These are phyloP conservation scores for Mastigias papua DNA, from an alignment of 30 jellyfish, hydroid and myxozoan species.

Conservation along the genomic window DNA sequence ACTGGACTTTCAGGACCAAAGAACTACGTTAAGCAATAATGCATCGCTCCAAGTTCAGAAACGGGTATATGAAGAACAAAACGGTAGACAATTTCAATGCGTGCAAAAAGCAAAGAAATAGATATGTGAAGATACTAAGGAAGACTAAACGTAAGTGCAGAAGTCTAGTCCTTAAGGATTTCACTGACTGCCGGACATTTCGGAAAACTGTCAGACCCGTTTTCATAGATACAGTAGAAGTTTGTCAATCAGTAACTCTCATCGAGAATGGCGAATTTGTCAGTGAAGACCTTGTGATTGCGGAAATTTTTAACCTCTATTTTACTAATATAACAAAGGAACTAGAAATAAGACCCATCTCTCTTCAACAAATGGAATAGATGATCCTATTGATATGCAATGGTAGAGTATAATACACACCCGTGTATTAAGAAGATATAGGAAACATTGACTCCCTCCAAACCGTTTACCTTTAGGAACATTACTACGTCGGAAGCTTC, in stretches of 20 bases:
- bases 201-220: constrained; percentile 5
- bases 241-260: background rate
- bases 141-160: background rate
- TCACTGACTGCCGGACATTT: constrained; percentile 1
- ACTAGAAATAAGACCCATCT: background rate
- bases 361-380: background rate
- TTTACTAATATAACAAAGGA: background rate
- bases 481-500: background rate
- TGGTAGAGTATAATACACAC: background rate
- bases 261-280: constrained; percentile 1
- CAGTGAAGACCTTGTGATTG: background rate
- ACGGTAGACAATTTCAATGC: background rate
- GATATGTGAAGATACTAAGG: background rate
- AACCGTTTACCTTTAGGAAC: background rate
- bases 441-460: background rate
- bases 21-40: constrained; percentile 4
- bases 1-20: background rate
- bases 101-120: background rate
- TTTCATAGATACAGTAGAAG: background rate
- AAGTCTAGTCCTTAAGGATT: background rate
- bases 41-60: constrained; percentile 14
- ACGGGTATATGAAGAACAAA: background rate
- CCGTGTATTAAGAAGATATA: background rate
- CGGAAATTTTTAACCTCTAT: background rate
- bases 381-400: background rate